phyloP scores from a whole-genome alignment of 2,113 vertebrate genomes.

The Tachysurus vachellii region DNA sequence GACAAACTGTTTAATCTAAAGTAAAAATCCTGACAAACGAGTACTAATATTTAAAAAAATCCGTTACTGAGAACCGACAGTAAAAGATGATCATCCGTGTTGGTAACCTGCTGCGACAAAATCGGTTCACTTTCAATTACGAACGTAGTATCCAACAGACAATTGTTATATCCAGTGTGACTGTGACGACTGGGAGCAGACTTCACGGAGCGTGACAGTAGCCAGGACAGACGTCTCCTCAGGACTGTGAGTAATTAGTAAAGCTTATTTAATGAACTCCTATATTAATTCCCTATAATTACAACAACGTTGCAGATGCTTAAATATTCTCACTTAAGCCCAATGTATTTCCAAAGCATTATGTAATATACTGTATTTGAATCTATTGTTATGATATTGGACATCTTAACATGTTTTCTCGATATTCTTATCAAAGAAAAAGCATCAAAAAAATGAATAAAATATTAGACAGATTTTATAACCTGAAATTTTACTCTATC shows the following conservation, averaged over 20 bases:
- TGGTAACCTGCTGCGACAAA: neutral
- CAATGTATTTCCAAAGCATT: neutral
- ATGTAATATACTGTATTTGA: too few species aligned
- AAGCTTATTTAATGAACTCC: neutral
- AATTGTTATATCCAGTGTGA: constrained; percentile 3
- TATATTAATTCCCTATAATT: neutral
- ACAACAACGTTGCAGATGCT: neutral
- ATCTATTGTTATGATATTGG: too few species aligned
- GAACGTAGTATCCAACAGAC: neutral
- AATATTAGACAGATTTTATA: neutral
- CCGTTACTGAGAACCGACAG: neutral
- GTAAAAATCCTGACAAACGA: neutral
- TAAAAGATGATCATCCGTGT: neutral
- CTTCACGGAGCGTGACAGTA: neutral
- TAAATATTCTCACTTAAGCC: neutral
- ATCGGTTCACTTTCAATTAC: neutral
- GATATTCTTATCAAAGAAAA: neutral
- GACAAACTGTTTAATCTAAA: neutral
- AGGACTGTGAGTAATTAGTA: neutral
- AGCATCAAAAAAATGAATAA: neutral
- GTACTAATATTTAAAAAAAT: neutral
- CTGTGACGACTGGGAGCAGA: neutral
- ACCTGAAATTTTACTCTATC: neutral
- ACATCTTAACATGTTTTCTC: too few species aligned
- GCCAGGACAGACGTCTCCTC: neutral